These are phyloP conservation scores for Labrus mixtus DNA, from an alignment of 2,113 vertebrate genomes.

Conservation along the genomic window DNA sequence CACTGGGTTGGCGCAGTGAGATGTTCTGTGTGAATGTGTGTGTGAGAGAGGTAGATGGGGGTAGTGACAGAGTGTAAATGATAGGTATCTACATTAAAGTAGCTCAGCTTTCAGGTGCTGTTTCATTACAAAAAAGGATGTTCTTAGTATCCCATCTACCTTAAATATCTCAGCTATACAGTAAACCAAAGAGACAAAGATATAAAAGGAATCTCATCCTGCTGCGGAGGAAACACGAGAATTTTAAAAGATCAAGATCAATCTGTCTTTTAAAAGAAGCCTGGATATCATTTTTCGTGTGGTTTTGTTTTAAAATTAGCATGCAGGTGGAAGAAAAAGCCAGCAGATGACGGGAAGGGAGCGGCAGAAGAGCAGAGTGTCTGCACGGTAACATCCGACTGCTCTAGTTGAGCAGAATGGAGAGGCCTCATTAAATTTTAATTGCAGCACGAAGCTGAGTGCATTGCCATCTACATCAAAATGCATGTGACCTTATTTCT, in stretches of 20 bases:
- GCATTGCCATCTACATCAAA: slow-evolving; percentile 66
- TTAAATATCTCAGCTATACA: slow-evolving; percentile 6
- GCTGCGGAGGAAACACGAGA: slow-evolving; percentile 8
- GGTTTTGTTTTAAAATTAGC: slow-evolving; percentile 43
- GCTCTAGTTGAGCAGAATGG: slow-evolving; percentile 56
- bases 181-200: background rate
- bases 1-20: slow-evolving; percentile 39
- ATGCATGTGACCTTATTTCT: slow-evolving; percentile 64
- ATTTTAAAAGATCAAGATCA: slow-evolving; percentile 15
- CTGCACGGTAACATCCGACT: slow-evolving; percentile 62
- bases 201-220: slow-evolving; percentile 21
- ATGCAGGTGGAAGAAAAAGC: slow-evolving; percentile 18
- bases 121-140: background rate
- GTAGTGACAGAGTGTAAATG: slow-evolving; percentile 3
- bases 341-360: slow-evolving; percentile 19
- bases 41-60: background rate
- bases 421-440: slow-evolving; percentile 79
- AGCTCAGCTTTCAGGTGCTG: slow-evolving; percentile 1
- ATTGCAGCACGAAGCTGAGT: slow-evolving; percentile 69
- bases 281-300: slow-evolving; percentile 29
- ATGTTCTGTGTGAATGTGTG: slow-evolving; percentile 38
- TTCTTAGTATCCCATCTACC: background rate
- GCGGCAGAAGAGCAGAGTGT: slow-evolving; percentile 46
- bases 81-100: background rate
- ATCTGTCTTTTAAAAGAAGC: slow-evolving; percentile 15